Conservation (phyloP, 2,888 invertebrate genomes). For the Trachelus iudaicus region DNA sequence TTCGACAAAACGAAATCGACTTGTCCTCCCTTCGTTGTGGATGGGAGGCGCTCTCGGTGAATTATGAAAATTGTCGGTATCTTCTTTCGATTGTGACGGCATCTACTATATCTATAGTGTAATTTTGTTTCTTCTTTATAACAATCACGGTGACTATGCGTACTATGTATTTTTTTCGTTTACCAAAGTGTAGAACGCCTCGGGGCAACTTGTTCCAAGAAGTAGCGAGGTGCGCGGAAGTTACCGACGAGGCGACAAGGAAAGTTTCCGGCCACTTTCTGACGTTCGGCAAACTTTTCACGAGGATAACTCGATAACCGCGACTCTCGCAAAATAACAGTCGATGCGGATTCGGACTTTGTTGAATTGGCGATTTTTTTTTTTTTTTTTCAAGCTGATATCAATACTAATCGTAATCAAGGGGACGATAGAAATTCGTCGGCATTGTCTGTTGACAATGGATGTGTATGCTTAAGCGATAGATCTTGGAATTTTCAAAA, state of each 20-base stretch:
- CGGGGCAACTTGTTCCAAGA: background rate
- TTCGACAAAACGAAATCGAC: background rate
- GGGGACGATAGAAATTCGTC: background rate
- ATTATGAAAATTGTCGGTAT: background rate
- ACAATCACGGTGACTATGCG: background rate
- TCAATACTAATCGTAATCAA: background rate
- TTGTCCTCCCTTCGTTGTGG: background rate
- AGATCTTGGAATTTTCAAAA: slow-evolving; percentile 1
- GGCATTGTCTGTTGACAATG: background rate
- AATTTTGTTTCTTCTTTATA: background rate
- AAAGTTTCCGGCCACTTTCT: slow-evolving; percentile 18
- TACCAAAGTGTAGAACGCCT: background rate
- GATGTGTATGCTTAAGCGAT: background rate
- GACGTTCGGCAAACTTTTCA: slow-evolving; percentile 18
- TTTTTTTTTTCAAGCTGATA: background rate
- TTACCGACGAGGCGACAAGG: background rate
- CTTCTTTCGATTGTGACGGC: background rate
- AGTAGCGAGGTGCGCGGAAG: background rate
- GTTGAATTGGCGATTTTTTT: background rate
- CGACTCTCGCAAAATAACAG: slow-evolving; percentile 15
- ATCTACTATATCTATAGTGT: background rate
- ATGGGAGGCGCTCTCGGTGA: background rate
- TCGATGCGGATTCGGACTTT: background rate
- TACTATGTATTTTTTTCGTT: background rate
- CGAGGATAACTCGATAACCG: slow-evolving; percentile 20